Percentiles rank a stretch among this genome's conserved stretches.
Evolutionary conservation across 2,888 invertebrate species (phyloP).

Genomic region (Cylloceria caligata): DNA sequence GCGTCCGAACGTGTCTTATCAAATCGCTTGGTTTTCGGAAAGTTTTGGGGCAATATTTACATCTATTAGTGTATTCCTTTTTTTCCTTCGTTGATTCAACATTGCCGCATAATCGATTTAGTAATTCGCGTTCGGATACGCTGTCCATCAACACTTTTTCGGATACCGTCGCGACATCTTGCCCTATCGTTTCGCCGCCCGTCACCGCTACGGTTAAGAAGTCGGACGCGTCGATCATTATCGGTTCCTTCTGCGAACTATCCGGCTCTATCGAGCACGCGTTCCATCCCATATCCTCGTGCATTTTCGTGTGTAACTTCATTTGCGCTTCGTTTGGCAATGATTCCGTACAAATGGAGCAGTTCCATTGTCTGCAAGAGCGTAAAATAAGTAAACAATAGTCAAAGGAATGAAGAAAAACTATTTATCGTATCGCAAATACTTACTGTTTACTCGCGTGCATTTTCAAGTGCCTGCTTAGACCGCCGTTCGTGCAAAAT

Average conservation of each 20-base stretch:
- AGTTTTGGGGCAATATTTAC: slow-evolving; percentile 87
- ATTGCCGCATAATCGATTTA: slow-evolving; percentile 67
- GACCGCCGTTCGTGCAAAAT: slow-evolving; percentile 87
- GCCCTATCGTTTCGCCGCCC: slow-evolving; percentile 57
- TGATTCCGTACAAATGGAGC: slow-evolving; percentile 76
- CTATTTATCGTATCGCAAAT: slow-evolving; percentile 9
- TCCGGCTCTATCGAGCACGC: slow-evolving; percentile 67
- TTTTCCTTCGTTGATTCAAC: slow-evolving; percentile 70
- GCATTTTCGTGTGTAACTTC: slow-evolving; percentile 76
- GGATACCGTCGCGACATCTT: slow-evolving; percentile 72
- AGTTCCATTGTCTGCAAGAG: slow-evolving; percentile 75
- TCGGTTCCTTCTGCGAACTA: slow-evolving; percentile 75
- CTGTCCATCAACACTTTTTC: slow-evolving; percentile 81
- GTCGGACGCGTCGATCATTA: slow-evolving; percentile 69
- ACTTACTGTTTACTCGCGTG: slow-evolving; percentile 84
- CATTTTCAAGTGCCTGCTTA: slow-evolving; percentile 86
- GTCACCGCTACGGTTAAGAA: slow-evolving; percentile 36
- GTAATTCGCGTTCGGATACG: slow-evolving; percentile 78
- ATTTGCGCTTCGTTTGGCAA: slow-evolving; percentile 76
- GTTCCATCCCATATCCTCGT: slow-evolving; percentile 72
- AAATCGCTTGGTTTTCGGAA: slow-evolving; percentile 90
- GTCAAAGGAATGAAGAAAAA: not conserved
- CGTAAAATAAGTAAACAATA: slow-evolving; percentile 23
- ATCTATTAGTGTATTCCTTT: slow-evolving; percentile 84
- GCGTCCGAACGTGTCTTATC: slow-evolving; percentile 88